Base-by-base conservation (phyloP, 2,113 vertebrate species). In the Thermophis baileyi region DNA sequence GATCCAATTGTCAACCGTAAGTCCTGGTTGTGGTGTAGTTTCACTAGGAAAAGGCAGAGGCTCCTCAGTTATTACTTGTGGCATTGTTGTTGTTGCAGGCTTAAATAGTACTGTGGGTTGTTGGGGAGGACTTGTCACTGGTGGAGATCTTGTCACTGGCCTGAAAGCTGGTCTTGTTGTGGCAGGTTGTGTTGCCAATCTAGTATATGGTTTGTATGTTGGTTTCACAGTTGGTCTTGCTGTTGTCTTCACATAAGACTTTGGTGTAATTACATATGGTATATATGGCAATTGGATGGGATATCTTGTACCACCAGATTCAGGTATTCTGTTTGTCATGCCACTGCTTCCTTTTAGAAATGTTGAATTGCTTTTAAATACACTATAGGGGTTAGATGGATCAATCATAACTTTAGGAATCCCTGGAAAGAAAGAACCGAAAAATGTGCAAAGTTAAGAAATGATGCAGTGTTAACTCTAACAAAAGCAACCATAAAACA, bases 1-100 rank as follows among this genome's bases (percentile, higher is more conserved):
- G 94, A 99, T 99, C 95, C 97, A 98, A 97, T 99, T 99, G 97
- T 99, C 99, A 81, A 98, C 97, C 0, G 98, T 97, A 53, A 96
- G 85, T 93, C 50, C 95, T 0, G 89, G 96, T 0, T 96, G 94
- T 95, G 88, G 20, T 1, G 57, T 97, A 0, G 97, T 97, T 94
- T 97, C 90, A 8, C 1, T 0, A 95, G 97, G 94, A 90, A 96
- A 30, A 6, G 3, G 35, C 4, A 93, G 54, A 86, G 95, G 94
- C 8, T 91, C 94, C 74, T 90, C 2, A 20, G 97, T 97, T 6
- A 94, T 96, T 74, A 60, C n/a, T 25, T 47, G 87, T 51, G 95
- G 57, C 91, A 91, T 60, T 30, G 81, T 95, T 88, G 90, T 93
- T 88, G 92, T 87, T 0, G 95, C 94, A 91, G 94, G 25, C 69